Evolutionary conservation across 2,888 invertebrate species (phyloP).

Genomic region (Melipona bicolor): DNA sequence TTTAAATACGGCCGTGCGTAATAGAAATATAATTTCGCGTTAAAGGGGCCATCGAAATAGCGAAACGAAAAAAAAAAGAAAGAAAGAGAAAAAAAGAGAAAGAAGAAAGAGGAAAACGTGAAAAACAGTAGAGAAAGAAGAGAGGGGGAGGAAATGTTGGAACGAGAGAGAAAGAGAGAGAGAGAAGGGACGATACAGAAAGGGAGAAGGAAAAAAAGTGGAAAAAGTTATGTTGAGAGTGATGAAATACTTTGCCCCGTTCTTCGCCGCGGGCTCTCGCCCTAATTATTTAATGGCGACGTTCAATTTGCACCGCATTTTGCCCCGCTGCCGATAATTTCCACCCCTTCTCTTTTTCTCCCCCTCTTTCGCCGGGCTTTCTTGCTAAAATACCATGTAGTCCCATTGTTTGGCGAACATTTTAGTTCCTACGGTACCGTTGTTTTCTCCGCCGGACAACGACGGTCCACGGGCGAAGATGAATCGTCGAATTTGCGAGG

Average conservation of each 20-base stretch:
- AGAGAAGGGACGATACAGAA: background rate
- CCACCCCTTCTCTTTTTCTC: background rate
- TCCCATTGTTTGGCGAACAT: constrained; percentile 40
- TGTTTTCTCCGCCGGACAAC: constrained; percentile 12
- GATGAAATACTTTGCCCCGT: constrained; percentile 60
- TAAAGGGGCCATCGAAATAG: constrained; percentile 57
- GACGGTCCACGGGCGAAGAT: constrained; percentile 10
- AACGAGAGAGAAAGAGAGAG: background rate
- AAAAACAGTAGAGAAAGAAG: background rate
- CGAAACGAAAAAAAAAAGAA: constrained; percentile 22
- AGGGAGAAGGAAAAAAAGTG: constrained; percentile 12
- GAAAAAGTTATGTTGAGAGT: constrained; percentile 52
- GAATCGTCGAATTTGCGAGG: constrained; percentile 27
- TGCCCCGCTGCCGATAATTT: constrained; percentile 40
- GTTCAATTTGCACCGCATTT: constrained; percentile 70
- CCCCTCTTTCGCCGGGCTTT: constrained; percentile 16
- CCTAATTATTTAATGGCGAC: constrained; percentile 73
- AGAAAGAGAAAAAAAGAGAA: background rate
- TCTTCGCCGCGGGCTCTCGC: constrained; percentile 52
- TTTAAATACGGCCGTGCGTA: constrained; percentile 73
- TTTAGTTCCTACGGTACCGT: background rate
- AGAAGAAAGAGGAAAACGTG: no score
- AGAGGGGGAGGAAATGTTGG: no score
- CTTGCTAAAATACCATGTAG: constrained; percentile 18
- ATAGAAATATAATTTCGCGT: constrained; percentile 73